A percentile compares a stretch with the other conserved stretches of the same genome.
Conservation (phyloP, 2,888 invertebrate genomes). For the Ectemnius continuus region DNA sequence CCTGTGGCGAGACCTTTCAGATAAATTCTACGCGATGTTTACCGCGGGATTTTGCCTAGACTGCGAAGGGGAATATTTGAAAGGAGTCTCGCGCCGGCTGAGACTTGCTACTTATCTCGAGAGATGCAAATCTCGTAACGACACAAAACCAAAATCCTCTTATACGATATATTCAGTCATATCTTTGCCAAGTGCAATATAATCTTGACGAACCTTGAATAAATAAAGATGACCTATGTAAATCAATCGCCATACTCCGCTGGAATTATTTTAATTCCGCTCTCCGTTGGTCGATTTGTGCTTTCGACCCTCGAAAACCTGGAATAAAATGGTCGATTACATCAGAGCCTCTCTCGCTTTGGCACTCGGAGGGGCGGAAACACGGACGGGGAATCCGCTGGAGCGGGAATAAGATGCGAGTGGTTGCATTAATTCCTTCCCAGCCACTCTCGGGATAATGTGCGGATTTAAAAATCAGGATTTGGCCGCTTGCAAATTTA, state of each 20-base stretch:
- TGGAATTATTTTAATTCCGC: too few relatives aligned
- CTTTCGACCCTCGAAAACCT: too few relatives aligned
- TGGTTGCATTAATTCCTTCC: neutral
- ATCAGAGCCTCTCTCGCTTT: too few relatives aligned
- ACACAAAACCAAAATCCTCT: neutral
- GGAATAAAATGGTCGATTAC: too few relatives aligned
- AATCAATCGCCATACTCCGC: too few relatives aligned
- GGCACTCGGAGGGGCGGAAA: neutral
- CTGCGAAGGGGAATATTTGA: neutral
- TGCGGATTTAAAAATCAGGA: slow-evolving; percentile 6
- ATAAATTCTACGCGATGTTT: neutral
- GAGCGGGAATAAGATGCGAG: neutral
- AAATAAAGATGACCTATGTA: too few relatives aligned
- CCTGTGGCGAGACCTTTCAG: neutral
- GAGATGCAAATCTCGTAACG: neutral
- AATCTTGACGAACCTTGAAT: too few relatives aligned
- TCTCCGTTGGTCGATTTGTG: too few relatives aligned
- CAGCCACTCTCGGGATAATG: neutral
- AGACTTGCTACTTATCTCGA: neutral
- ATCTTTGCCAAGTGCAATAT: too few relatives aligned
- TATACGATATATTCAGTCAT: too few relatives aligned
- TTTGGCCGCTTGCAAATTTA: neutral
- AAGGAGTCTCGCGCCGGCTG: neutral
- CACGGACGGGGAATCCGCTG: neutral
- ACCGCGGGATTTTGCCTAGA: neutral